Evolutionary conservation across 2,888 invertebrate species (phyloP), one percentile per base, ranked within the genome.

Genomic region (Dicranocentrus wangi): DNA sequence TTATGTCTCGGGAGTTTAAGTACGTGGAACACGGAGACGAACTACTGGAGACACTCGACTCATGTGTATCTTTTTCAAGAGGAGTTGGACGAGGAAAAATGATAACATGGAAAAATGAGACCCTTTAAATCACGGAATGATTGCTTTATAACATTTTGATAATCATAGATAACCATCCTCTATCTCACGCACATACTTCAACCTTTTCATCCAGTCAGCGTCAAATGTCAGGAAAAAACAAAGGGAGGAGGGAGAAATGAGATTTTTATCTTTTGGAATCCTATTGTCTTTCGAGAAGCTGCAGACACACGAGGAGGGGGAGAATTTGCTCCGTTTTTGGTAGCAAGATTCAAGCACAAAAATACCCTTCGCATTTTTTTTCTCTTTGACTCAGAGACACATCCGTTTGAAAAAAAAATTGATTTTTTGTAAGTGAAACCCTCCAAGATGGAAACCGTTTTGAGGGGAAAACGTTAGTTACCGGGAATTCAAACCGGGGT

Each of bases 121-220:
- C 21, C 51, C 77, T 70, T 68, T 77, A 77, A 77, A 77, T 77
- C 69, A 70, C 53, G n/a, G 60, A 69, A 77, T 70, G 77, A 77
- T 77, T 77, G 61, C 63, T 77, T 69, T 77, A 77, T 77, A 77
- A 77, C 77, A 53, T 70, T 77, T 58, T 58, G 77, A 69, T 77
- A 47, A 77, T 63, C 61, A 61, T 17, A 42, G 25, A 77, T 77
- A 71, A n/a, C 15, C 15, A 17, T 17, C 13, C 19, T 17, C 63
- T 61, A n/a, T 60, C 27, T 15, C 17, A 27, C 39, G n/a, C 51
- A n/a, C 15, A 17, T 72, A 47, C 47, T 32, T 47, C 47, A 47
- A n/a, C 23, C n/a, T 47, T 55, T 55, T 55, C 23, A 21, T 19
- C 55, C 55, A 21, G 21, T 60, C 58, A 21, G 47, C 47, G 43